phyloP scores from a whole-genome alignment of 2,888 invertebrate species.

The Trachelus troglodyta region DNA sequence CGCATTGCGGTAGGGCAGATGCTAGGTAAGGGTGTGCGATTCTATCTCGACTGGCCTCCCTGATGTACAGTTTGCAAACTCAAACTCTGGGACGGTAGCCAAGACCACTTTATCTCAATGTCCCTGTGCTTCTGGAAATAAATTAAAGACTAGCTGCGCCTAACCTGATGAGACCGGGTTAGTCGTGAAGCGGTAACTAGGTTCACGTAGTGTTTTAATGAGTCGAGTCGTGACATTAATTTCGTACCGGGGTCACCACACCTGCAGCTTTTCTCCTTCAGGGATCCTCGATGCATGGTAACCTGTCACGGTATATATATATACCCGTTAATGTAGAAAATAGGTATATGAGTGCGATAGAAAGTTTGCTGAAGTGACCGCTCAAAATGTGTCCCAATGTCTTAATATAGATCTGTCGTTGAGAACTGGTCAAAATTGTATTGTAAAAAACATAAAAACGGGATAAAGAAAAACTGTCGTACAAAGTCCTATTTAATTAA shows the following conservation, averaged over 20 bases:
- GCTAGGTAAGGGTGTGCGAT: conserved; percentile 17
- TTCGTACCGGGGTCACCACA: not conserved
- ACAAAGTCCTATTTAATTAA: not conserved
- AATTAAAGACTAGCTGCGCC: conserved; percentile 8
- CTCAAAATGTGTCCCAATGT: not conserved
- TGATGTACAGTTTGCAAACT: conserved; percentile 43
- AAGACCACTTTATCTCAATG: conserved; percentile 21
- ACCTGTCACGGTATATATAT: not conserved
- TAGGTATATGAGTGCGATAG: not conserved
- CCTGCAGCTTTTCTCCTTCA: not conserved
- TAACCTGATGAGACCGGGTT: not conserved
- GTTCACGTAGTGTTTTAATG: not conserved
- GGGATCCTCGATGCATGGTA: not conserved
- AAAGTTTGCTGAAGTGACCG: not conserved
- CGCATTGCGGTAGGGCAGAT: conserved; percentile 26
- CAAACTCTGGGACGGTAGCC: conserved; percentile 38
- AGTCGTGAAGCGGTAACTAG: not conserved
- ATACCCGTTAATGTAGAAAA: not conserved
- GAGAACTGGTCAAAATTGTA: not conserved
- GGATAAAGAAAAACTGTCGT: not conserved
- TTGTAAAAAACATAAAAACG: not conserved
- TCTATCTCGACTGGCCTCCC: conserved; percentile 21
- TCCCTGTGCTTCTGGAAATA: conserved; percentile 1
- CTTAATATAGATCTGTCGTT: not conserved
- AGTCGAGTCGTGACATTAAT: not conserved